Evolutionary conservation across 1,140 invertebrate genomes (phyloP).

Genomic region (Megalonaias nervosa): DNA sequence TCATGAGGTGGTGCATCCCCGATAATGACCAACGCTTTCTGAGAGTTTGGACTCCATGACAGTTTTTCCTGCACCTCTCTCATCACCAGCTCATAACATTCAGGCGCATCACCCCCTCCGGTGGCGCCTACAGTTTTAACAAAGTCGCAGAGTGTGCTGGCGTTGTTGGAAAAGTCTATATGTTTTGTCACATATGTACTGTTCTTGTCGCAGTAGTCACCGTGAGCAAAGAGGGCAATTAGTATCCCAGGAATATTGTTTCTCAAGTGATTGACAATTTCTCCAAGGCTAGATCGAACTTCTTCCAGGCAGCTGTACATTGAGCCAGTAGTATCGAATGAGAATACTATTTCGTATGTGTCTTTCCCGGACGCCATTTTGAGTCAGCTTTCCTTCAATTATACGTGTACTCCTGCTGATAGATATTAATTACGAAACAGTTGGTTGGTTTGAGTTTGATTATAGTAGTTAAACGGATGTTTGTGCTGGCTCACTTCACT

Average conservation of each 20-base stretch:
- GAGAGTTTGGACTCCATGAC: slow-evolving; percentile 49
- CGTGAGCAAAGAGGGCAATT: slow-evolving; percentile 46
- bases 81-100: slow-evolving; percentile 59
- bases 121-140: slow-evolving; percentile 40
- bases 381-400: too few relatives aligned
- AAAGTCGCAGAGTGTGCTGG: slow-evolving; percentile 42
- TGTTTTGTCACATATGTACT: slow-evolving; percentile 51
- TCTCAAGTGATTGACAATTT: slow-evolving; percentile 43
- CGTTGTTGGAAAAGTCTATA: slow-evolving; percentile 43
- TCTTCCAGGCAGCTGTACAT: slow-evolving; percentile 51
- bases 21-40: slow-evolving; percentile 56
- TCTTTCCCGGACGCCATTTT: slow-evolving; percentile 1
- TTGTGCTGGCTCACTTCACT: too few relatives aligned
- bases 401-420: too few relatives aligned
- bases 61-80: slow-evolving; percentile 42
- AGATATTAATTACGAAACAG: too few relatives aligned
- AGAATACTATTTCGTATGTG: slow-evolving; percentile 55
- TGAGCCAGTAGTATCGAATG: slow-evolving; percentile 63
- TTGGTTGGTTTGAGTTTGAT: too few relatives aligned
- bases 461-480: too few relatives aligned
- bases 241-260: slow-evolving; percentile 38
- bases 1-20: slow-evolving; percentile 54
- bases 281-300: slow-evolving; percentile 43
- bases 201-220: slow-evolving; percentile 42
- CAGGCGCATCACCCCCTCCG: slow-evolving; percentile 42